phyloP scores from a whole-genome alignment of 2,888 invertebrate species.

The Oscheius onirici region DNA sequence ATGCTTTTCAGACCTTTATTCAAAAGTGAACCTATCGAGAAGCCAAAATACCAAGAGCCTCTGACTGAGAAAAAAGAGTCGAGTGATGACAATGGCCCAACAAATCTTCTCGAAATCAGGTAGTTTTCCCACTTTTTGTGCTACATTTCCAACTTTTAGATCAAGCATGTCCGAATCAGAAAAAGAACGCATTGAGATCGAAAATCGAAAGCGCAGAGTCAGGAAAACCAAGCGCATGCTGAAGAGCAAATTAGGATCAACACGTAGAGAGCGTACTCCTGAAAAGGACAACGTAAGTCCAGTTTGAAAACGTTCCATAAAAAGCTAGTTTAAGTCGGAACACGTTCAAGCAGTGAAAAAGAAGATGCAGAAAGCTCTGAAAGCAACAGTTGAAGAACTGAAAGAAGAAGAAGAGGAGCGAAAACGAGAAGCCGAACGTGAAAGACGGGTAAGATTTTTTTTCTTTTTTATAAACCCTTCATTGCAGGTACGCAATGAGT shows the following conservation, averaged over 20 bases:
- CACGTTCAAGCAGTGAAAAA: slow-evolving; percentile 51
- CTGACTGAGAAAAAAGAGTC: neutral
- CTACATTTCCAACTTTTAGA: slow-evolving; percentile 25
- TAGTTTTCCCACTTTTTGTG: neutral
- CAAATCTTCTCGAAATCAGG: slow-evolving; percentile 12
- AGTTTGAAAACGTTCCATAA: neutral
- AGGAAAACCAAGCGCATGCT: slow-evolving; percentile 60
- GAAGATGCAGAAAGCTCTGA: slow-evolving; percentile 60
- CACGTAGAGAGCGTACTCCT: slow-evolving; percentile 9
- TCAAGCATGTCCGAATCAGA: slow-evolving; percentile 70
- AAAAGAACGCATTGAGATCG: slow-evolving; percentile 65
- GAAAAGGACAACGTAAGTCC: slow-evolving; percentile 42
- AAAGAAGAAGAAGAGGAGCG: slow-evolving; percentile 59
- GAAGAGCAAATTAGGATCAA: slow-evolving; percentile 31
- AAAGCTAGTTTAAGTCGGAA: slow-evolving; percentile 37
- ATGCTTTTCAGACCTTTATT: neutral
- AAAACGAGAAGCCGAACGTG: slow-evolving; percentile 44
- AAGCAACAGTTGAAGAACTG: slow-evolving; percentile 58
- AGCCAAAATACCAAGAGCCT: neutral
- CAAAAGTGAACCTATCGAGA: neutral
- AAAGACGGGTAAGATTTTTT: slow-evolving; percentile 34
- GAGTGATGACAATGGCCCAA: slow-evolving; percentile 17
- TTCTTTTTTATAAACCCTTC: neutral
- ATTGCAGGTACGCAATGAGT: slow-evolving; percentile 48
- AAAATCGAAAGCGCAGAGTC: slow-evolving; percentile 66